A percentile compares a stretch with the other conserved stretches of the same genome.
phyloP scores from a whole-genome alignment of 2,113 vertebrate genomes.

The Pelecanoides urinatrix region DNA sequence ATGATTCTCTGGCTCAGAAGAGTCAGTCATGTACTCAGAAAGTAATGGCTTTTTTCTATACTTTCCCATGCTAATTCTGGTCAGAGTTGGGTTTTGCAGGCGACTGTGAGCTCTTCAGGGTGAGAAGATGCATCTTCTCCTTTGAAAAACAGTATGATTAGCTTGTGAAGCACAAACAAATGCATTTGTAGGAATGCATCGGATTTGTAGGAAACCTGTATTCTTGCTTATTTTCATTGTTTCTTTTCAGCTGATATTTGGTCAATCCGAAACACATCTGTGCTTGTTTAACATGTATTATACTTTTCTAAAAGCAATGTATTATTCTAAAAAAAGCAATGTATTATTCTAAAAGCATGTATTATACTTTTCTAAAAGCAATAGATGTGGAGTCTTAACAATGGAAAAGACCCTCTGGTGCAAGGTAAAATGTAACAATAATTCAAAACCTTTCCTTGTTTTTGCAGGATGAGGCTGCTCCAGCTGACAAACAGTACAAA shows the following conservation, averaged over 20 bases:
- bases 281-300: neutral
- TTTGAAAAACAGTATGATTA: neutral
- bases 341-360: too few species aligned
- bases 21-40: neutral
- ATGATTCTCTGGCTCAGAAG: neutral
- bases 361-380: neutral
- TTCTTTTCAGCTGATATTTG: neutral
- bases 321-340: too few species aligned
- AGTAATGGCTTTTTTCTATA: neutral
- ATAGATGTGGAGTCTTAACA: neutral
- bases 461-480: slow-evolving; percentile 77
- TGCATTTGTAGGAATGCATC: too few species aligned
- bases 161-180: neutral
- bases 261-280: neutral
- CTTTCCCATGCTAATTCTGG: neutral
- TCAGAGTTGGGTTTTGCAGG: neutral
- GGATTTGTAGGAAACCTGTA: neutral
- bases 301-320: neutral
- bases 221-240: neutral
- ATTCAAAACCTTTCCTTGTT: neutral
- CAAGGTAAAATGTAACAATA: neutral
- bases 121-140: neutral
- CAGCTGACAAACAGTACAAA: slow-evolving; percentile 79
- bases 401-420: neutral
- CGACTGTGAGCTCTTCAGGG: neutral